Conservation (phyloP, 2,888 invertebrate species). For the Phortica okadai region DNA sequence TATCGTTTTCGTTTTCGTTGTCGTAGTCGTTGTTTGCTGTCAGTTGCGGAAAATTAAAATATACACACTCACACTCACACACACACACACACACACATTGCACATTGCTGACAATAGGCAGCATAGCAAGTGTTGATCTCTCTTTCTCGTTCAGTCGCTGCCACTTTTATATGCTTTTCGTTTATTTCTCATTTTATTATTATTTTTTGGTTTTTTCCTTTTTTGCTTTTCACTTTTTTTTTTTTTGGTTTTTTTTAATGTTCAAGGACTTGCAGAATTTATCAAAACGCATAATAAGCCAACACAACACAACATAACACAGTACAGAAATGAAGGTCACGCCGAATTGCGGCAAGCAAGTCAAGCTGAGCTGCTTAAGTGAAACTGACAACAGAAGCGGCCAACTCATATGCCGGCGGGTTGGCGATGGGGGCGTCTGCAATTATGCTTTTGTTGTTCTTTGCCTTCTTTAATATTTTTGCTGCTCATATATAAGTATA, state of each 20-base stretch:
- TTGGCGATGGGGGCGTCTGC: not conserved
- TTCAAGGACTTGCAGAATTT: slow-evolving; percentile 23
- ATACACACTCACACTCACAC: not conserved
- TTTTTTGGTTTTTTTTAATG: not conserved
- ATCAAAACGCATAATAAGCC: slow-evolving; percentile 23
- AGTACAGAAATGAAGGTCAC: not conserved
- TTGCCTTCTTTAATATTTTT: not conserved
- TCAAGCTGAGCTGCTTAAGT: not conserved
- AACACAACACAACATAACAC: not conserved
- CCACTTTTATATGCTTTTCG: not conserved
- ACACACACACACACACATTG: slow-evolving; percentile 10
- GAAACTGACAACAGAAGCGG: not conserved
- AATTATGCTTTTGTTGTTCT: not conserved
- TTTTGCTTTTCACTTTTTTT: not conserved
- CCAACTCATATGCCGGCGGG: not conserved
- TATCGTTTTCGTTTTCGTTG: not conserved
- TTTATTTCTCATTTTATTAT: not conserved
- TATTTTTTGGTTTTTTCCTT: not conserved
- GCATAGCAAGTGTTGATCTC: not conserved
- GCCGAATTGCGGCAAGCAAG: not conserved
- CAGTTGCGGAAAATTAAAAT: slow-evolving; percentile 22
- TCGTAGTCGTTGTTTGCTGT: not conserved
- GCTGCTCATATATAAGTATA: not conserved
- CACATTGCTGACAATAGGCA: not conserved
- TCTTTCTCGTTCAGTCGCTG: not conserved